Evolutionary conservation across 2,797 vertebrate genomes (phyloP), one percentile per base, ranked within the genome.

Genomic region (Enteromius trimaculatus): DNA sequence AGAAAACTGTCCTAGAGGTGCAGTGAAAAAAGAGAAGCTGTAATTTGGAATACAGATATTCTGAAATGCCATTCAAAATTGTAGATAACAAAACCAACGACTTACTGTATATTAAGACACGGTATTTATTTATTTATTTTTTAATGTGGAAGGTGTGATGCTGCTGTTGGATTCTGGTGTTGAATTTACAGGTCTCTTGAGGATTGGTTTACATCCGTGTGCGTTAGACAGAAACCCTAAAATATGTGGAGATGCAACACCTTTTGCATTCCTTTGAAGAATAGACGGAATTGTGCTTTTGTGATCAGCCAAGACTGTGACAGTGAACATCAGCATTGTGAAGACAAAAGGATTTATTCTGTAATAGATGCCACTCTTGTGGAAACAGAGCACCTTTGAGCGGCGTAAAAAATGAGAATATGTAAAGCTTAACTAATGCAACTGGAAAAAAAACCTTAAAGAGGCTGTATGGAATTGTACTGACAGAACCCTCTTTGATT

Each of bases 231-330:
- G 23, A 47, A 66, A 34, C 49, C 66, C 60, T 37, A 44, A 79
- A 64, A 60, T 60, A 80, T 80, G 34, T 37, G 23, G 34, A 70
- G 69, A 7, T 8, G 21, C 60, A 69, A 62, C 49, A 83, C 21
- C 76, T 37, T 79, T 74, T 79, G 80, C 17, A 34, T 39, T n/a
- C 29, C 11, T 83, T 80, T 86, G 69, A 79, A 82, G 68, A 85
- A 39, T 26, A 79, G 49, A 85, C 1, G 2, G 37, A 79, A 79
- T 76, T 83, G 49, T 69, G 76, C 60, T 69, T 37, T 78, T 86
- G n/a, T 82, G 84, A 86, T 86, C 66, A 82, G 75, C 34, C 42
- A 47, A 68, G 80, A 66, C 49, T 60, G 7, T 68, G 60, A 68
- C 51, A 34, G 42, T 49, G 60, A 68, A 76, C 44, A 83, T 83